A percentile compares a stretch with the other conserved stretches of the same genome.
These are phyloP conservation scores for Omphaloscelis lunosa DNA, from an alignment of 2,888 invertebrate species.

Conservation along the genomic window DNA sequence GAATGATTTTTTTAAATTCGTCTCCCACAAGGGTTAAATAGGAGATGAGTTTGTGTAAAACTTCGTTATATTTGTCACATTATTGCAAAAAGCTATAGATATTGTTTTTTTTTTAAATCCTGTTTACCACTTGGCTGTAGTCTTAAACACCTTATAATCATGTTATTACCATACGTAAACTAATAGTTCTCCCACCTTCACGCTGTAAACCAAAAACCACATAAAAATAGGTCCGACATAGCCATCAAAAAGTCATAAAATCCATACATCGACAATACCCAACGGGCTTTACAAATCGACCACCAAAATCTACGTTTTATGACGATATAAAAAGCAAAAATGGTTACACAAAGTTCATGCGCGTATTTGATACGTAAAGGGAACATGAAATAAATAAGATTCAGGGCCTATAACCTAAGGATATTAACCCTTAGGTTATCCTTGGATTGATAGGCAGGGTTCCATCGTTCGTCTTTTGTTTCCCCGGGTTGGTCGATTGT, in stretches of 20 bases:
- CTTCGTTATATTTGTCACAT: too few relatives aligned
- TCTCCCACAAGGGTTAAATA: too few relatives aligned
- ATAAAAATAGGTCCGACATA: conserved; percentile 12
- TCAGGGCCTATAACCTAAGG: too few relatives aligned
- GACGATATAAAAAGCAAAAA: conserved; percentile 51
- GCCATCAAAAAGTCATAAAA: conserved; percentile 40
- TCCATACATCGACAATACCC: conserved; percentile 22
- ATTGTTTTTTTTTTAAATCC: background rate
- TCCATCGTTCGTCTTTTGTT: conserved; percentile 27
- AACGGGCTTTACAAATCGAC: conserved; percentile 52
- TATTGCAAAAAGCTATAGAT: too few relatives aligned
- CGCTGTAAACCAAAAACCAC: background rate
- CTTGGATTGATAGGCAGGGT: conserved; percentile 46
- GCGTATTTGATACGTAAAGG: conserved; percentile 37
- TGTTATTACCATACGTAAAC: background rate
- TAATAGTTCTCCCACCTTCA: background rate
- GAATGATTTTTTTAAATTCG: too few relatives aligned
- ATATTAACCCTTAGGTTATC: conserved; percentile 43
- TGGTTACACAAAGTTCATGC: conserved; percentile 47
- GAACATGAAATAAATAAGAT: conserved; percentile 55
- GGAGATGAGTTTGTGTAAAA: too few relatives aligned
- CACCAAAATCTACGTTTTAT: conserved; percentile 53
- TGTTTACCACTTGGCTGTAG: background rate
- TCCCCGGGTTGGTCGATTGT: background rate
- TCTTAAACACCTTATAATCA: background rate